Base-by-base conservation (phyloP, 1,140 invertebrate species). In the Drosophila busckii region DNA sequence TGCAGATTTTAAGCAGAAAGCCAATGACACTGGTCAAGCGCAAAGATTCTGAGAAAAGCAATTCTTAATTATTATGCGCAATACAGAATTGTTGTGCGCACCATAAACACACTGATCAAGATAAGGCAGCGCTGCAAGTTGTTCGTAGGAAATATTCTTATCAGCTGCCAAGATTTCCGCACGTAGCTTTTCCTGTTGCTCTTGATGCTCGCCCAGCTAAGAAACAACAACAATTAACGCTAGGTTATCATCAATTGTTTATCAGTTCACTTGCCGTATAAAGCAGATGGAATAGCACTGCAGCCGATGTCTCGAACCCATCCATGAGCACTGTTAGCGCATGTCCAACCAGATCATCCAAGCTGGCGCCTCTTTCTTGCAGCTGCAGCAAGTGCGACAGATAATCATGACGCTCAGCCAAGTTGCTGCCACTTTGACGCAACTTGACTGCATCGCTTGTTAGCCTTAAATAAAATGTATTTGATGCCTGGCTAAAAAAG, bases 281-380 rank as follows among this genome's bases (percentile, higher is more conserved):
- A 0, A 86, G 44, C 28, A 76, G 34, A 52, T 84, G 80, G 15
- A 71, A 66, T 13, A 82, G 62, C n/a, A 65, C 64, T 3, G 60
- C 73, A 0, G 40, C 60, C 0, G 82, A 66, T 0, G 92, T 91
- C 41, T 92, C 91, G 50, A 89, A 92, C 31, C 91, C 91, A 52
- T 90, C 91, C 20, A 91, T 34, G 19, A 90, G 88, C 31, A 91
- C 89, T 0, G 89, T 69, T 3, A 89, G 63, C 2, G 88, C 86
- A 76, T 90, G 87, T 0, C 89, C 88, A 12, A 91, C 85, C 4
- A 94, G 87, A 56, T 92, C 89, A 12, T 90, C 88, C 1, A 89
- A 88, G 1, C 83, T 86, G 12, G 90, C 88, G 45, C 87, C 87
- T 71, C 59, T 65, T 35, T 76, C 78, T 60, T 88, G 75, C 29